Evolutionary conservation across 2,888 invertebrate genomes (phyloP).

Genomic region (Ernsta delagoae): DNA sequence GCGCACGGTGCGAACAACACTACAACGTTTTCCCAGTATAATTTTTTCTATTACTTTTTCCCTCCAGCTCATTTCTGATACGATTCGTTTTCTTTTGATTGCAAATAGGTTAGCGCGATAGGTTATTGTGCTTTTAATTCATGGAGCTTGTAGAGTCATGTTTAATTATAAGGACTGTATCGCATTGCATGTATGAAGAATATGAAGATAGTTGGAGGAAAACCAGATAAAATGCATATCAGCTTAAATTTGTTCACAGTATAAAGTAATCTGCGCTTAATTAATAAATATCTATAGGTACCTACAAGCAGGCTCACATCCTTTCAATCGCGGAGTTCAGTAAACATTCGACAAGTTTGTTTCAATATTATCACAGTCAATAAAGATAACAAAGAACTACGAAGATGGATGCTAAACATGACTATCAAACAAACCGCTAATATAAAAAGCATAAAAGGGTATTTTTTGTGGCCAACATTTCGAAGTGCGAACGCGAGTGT

Average conservation of each 20-base stretch:
- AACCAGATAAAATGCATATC: no score
- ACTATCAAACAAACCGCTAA: constrained; percentile 69
- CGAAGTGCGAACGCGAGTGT: constrained; percentile 21
- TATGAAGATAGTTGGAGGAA: no score
- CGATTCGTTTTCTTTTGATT: constrained; percentile 23
- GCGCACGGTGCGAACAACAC: constrained; percentile 13
- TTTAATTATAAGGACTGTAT: no score
- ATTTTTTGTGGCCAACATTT: constrained; percentile 48
- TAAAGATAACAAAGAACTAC: constrained; percentile 77
- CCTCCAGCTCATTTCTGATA: constrained; percentile 21
- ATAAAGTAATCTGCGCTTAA: no score
- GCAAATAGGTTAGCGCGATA: constrained; percentile 20
- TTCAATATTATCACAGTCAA: constrained; percentile 73
- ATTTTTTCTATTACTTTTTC: constrained; percentile 16
- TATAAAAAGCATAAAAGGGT: constrained; percentile 37
- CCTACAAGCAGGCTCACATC: background rate
- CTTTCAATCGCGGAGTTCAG: constrained; percentile 50
- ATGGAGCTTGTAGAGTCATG: background rate
- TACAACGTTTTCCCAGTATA: constrained; percentile 4
- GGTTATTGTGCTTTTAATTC: constrained; percentile 24
- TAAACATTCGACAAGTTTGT: constrained; percentile 55
- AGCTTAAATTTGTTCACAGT: no score
- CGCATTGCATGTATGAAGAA: no score
- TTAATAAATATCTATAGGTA: background rate
- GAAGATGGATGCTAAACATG: constrained; percentile 74